phyloP scores from a whole-genome alignment of 1,140 invertebrate species.

The Drosophila neocordata region DNA sequence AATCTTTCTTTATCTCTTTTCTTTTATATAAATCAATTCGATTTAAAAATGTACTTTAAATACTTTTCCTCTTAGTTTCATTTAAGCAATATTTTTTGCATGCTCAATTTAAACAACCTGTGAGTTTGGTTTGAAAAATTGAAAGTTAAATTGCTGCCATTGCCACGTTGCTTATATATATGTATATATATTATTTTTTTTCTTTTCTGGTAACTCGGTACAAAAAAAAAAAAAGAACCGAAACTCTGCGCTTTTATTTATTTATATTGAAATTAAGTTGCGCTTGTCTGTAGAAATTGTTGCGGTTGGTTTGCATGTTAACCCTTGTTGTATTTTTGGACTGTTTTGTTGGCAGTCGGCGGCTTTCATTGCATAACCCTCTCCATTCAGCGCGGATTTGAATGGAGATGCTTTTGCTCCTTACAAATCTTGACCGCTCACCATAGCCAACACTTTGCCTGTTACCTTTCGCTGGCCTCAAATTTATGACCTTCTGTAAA shows the following conservation, averaged over 20 bases:
- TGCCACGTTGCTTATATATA: conserved; percentile 2
- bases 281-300: conserved; percentile 72
- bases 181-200: too few relatives aligned
- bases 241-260: conserved; percentile 63
- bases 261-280: conserved; percentile 81
- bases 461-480: conserved; percentile 38
- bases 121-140: conserved; percentile 33
- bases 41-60: neutral
- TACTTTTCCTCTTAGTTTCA: neutral
- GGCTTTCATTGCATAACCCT: conserved; percentile 45
- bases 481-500: conserved; percentile 74
- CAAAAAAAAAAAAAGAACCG: conserved; percentile 12
- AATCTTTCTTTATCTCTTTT: too few relatives aligned
- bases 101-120: conserved; percentile 11
- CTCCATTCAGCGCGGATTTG: conserved; percentile 55
- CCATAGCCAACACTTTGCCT: neutral
- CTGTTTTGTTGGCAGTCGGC: conserved; percentile 22
- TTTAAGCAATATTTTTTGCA: conserved; percentile 12
- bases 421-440: conserved; percentile 45
- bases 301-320: conserved; percentile 68
- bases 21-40: too few relatives aligned
- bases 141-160: conserved; percentile 21
- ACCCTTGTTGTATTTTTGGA: conserved; percentile 52
- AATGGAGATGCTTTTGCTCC: conserved; percentile 40
- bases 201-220: neutral